Evolutionary conservation across 2,888 invertebrate genomes (phyloP).

Genomic region (Tipula lateralis): DNA sequence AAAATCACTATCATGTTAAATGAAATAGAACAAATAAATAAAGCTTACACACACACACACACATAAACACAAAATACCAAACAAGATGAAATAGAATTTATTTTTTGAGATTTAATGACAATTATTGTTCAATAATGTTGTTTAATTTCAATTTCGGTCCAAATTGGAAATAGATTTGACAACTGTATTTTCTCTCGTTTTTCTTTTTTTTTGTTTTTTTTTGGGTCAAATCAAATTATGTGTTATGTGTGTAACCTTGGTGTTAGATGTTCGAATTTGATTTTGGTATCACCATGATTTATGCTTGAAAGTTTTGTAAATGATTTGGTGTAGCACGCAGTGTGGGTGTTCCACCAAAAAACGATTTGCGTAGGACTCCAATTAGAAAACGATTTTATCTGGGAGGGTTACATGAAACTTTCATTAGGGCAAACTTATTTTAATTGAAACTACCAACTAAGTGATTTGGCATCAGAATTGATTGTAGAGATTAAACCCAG

Average conservation of each 20-base stretch:
- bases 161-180: neutral
- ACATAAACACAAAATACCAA: neutral
- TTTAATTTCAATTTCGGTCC: neutral
- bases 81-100: neutral
- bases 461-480: too few species aligned
- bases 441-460: too few species aligned
- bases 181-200: neutral
- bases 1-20: constrained; percentile 15
- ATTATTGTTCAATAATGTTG: constrained; percentile 24
- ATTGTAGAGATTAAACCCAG: too few species aligned
- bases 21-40: constrained; percentile 24
- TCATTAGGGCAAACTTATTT: too few species aligned
- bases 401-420: too few species aligned
- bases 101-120: constrained; percentile 9
- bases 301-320: too few species aligned
- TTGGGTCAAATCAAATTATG: neutral
- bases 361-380: too few species aligned
- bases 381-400: too few species aligned
- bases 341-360: too few species aligned
- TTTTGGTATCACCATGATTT: too few species aligned
- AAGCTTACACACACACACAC: neutral
- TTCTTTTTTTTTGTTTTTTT: neutral
- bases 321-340: too few species aligned
- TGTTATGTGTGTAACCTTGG: neutral
- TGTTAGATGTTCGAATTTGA: too few species aligned